phyloP scores from a whole-genome alignment of 2,797 vertebrate species.

The Todus mexicanus region DNA sequence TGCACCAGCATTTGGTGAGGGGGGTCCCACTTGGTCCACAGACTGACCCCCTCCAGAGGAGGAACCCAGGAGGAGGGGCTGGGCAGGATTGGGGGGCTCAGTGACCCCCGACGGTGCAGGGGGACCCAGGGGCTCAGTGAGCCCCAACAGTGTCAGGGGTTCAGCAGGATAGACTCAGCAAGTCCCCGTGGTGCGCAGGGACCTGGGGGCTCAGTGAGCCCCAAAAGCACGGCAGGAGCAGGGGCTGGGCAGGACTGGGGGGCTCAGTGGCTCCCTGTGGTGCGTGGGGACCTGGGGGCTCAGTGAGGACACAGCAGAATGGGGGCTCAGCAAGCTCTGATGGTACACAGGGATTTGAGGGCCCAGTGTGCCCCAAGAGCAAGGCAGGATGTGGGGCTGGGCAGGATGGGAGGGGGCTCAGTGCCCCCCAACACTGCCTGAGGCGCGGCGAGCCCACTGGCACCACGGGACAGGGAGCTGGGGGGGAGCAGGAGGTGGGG shows the following conservation, averaged over 20 bases:
- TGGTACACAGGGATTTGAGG: fast-evolving
- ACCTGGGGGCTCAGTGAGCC: not conserved
- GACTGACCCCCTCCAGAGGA: not conserved
- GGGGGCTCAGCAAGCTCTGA: not conserved
- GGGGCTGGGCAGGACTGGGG: not conserved
- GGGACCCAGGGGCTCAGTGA: not conserved
- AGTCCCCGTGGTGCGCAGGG: too few species aligned
- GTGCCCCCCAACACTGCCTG: fast-evolving
- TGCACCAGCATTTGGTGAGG: not conserved
- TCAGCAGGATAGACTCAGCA: too few species aligned
- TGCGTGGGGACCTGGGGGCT: too few species aligned
- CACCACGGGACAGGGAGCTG: fast-evolving
- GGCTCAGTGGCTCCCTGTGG: not conserved
- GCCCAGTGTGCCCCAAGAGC: not conserved
- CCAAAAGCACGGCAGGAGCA: not conserved
- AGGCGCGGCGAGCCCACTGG: not conserved
- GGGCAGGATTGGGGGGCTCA: not conserved
- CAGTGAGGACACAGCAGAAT: too few species aligned
- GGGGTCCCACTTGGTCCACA: not conserved
- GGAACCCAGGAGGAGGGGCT: not conserved
- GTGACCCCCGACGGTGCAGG: fast-evolving
- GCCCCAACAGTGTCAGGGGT: not conserved
- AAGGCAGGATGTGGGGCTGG: not conserved
- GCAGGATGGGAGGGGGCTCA: not conserved
- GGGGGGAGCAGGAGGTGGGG: too few species aligned